phyloP scores from a whole-genome alignment of 2,797 vertebrate genomes.

The Hoplostethus mediterraneus region DNA sequence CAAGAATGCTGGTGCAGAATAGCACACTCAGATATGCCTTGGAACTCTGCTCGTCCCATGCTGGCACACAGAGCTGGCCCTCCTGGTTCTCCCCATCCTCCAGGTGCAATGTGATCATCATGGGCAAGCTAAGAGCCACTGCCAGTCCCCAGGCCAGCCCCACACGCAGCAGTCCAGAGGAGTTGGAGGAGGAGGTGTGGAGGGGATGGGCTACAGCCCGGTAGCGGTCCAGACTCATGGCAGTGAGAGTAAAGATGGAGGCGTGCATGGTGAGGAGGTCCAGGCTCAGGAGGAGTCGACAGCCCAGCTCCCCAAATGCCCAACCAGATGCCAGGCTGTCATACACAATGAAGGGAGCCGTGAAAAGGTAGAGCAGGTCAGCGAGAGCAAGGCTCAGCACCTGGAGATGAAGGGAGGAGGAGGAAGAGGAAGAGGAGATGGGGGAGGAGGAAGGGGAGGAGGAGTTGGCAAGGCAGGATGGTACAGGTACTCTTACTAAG shows the following conservation, averaged over 20 bases:
- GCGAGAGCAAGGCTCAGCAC: conserved; percentile 89
- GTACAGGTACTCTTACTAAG: conserved; percentile 60
- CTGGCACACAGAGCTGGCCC: conserved; percentile 87
- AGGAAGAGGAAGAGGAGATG: conserved; percentile 76
- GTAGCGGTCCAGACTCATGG: conserved; percentile 90
- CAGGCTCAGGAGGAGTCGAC: conserved; percentile 88
- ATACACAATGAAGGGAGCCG: conserved; percentile 90
- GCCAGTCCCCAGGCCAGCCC: conserved; percentile 88
- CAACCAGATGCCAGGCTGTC: conserved; percentile 88
- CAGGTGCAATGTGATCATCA: conserved; percentile 90
- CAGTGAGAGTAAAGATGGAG: conserved; percentile 90
- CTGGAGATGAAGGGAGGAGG: conserved; percentile 88
- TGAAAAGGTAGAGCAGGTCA: conserved; percentile 90
- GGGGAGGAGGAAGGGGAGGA: conserved; percentile 79
- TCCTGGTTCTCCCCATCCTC: conserved; percentile 84
- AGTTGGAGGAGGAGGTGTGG: conserved; percentile 82
- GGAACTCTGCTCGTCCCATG: conserved; percentile 89
- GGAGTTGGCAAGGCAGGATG: conserved; percentile 74
- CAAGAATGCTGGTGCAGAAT: conserved; percentile 90
- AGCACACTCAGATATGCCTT: conserved; percentile 88
- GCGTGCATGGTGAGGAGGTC: conserved; percentile 93
- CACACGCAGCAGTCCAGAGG: conserved; percentile 83
- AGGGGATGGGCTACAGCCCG: conserved; percentile 87
- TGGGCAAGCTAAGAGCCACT: conserved; percentile 87
- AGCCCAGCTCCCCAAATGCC: conserved; percentile 89